Evolutionary conservation across 2,888 invertebrate species (phyloP).

Genomic region (Synergus laeviventris): DNA sequence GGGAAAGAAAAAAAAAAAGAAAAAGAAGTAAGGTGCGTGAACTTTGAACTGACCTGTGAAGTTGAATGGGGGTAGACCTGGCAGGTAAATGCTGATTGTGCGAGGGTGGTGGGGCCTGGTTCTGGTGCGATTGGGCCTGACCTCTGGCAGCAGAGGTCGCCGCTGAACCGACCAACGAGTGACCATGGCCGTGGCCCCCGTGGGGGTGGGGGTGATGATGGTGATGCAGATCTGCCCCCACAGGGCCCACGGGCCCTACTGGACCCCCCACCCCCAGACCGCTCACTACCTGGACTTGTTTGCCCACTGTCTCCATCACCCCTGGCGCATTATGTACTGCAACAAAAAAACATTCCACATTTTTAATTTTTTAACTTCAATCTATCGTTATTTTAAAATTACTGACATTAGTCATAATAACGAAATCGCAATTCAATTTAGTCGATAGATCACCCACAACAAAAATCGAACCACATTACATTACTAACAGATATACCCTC

Average conservation of each 20-base stretch:
- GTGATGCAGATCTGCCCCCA: constrained; percentile 73
- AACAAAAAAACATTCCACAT: constrained; percentile 55
- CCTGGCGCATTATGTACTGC: constrained; percentile 73
- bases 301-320: constrained; percentile 75
- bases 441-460: too few relatives aligned
- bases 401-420: too few relatives aligned
- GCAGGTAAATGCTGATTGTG: constrained; percentile 74
- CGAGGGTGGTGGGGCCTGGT: constrained; percentile 68
- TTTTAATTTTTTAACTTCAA: constrained; percentile 3
- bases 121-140: constrained; percentile 67
- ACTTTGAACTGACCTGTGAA: constrained; percentile 68
- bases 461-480: too few relatives aligned
- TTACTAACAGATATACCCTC: too few relatives aligned
- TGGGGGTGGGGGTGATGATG: constrained; percentile 72
- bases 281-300: constrained; percentile 74
- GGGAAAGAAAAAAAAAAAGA: constrained; percentile 5
- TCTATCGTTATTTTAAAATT: too few relatives aligned
- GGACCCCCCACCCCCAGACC: constrained; percentile 74
- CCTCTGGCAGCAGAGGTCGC: constrained; percentile 69
- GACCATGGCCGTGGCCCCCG: constrained; percentile 67
- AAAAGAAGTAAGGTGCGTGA: constrained; percentile 33
- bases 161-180: constrained; percentile 70
- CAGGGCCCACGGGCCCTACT: constrained; percentile 70
- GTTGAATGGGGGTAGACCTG: constrained; percentile 72
- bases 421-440: background rate